Conservation (phyloP, 2,888 invertebrate genomes). For the Hypselothyrea guttata region DNA sequence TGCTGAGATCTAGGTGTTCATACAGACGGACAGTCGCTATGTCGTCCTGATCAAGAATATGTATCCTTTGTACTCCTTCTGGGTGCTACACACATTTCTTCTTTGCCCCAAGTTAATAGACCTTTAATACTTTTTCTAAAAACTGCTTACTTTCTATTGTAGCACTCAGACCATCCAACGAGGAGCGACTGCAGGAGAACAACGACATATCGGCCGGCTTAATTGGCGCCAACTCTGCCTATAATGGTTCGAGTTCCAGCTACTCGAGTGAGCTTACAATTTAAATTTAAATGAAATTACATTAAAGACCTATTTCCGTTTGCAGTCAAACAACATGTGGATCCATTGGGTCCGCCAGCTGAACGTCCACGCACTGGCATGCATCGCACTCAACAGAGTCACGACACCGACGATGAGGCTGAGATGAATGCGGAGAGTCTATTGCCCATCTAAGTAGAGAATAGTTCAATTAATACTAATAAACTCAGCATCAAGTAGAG, state of each 20-base stretch:
- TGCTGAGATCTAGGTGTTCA: too few species aligned
- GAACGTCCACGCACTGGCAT: slow-evolving; percentile 82
- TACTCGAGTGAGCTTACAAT: slow-evolving; percentile 33
- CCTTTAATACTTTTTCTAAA: too few species aligned
- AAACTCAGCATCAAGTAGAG: too few species aligned
- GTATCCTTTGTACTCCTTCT: too few species aligned
- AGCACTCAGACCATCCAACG: slow-evolving; percentile 65
- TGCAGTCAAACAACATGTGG: slow-evolving; percentile 75
- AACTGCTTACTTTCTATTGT: too few species aligned
- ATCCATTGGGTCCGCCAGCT: slow-evolving; percentile 81
- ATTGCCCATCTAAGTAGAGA: slow-evolving; percentile 76
- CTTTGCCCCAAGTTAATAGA: too few species aligned
- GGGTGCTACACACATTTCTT: too few species aligned
- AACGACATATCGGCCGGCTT: slow-evolving; percentile 39
- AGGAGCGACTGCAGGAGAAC: slow-evolving; percentile 53
- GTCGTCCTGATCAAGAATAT: too few species aligned
- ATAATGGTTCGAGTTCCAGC: slow-evolving; percentile 27
- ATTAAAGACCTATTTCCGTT: not conserved
- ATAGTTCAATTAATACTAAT: not conserved
- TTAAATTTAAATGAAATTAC: fast-evolving
- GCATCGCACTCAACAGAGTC: slow-evolving; percentile 63
- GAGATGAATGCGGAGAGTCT: slow-evolving; percentile 81
- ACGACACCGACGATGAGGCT: slow-evolving; percentile 80
- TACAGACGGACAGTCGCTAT: too few species aligned
- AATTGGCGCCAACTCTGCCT: slow-evolving; percentile 9